Base-by-base conservation (phyloP, 2,113 vertebrate genomes). In the Nasalis larvatus region DNA sequence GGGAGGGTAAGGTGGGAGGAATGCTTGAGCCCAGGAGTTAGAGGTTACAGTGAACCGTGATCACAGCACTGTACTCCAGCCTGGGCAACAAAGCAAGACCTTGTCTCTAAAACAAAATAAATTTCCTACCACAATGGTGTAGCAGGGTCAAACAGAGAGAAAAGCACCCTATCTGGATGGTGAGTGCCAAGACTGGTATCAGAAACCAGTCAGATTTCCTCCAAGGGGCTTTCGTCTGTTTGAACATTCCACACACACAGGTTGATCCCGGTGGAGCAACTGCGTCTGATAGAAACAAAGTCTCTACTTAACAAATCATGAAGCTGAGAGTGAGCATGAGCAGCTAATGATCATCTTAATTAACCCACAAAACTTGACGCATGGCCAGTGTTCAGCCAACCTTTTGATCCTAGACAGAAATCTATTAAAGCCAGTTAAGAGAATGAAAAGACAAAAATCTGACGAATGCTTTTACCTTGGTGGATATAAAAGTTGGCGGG, bases 281-380 rank as follows among this genome's bases (percentile, higher is more conserved):
- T 90, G 71, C 78, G 81, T 86, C 68, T 56, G 87, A 96, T 42
- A 86, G 83, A 96, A 89, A 83, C 96, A 89, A 85, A 91, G 86
- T 87, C 83, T 89, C 54, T 85, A 91, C 92, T 96, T 97, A 73
- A 69, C 96, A 95, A 98, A 96, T 98, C 96, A 27, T 42, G 93
- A 91, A 89, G 76, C 56, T 74, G 49, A 83, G 84, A 83, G 84
- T 40, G 56, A 91, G 58, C 84, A 63, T 1, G 35, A 95, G 93
- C 83, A 98, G 97, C 95, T 98, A 98, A 97, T 96, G 98, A 98
- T 98, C 96, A 98, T 97, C 94, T 97, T 98, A 90, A 97, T 98
- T 96, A 97, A 98, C 97, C 97, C 82, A 94, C 93, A 94, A 92
- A 98, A 97, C 89, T 97, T 96, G 96, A 91, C 94, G 96, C 97